phyloP scores from a whole-genome alignment of 1,140 invertebrate genomes.

The Drosophila leontia region DNA sequence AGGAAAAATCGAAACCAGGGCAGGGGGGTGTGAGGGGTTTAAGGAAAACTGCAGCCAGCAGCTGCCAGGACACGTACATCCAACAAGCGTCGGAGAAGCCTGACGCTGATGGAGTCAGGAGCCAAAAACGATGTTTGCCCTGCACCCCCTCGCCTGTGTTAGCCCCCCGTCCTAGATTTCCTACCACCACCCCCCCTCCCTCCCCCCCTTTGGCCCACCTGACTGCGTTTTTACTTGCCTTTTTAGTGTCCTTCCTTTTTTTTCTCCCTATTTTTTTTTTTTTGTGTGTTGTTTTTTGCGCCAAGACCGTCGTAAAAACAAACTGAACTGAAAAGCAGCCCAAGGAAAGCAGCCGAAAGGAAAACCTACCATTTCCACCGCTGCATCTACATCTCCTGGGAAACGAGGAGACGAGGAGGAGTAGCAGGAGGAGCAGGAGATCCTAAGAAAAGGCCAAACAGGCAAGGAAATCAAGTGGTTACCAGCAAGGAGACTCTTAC shows the following conservation, averaged over 20 bases:
- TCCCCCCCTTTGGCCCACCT: conserved; percentile 17
- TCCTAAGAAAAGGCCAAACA: conserved; percentile 42
- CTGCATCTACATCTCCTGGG: conserved; percentile 26
- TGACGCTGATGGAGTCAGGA: conserved; percentile 61
- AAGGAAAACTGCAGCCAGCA: conserved; percentile 68
- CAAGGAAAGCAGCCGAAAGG: conserved; percentile 42
- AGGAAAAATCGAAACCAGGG: conserved; percentile 28
- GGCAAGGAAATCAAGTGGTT: conserved; percentile 18
- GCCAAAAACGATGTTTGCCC: conserved; percentile 58
- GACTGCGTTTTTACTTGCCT: conserved; percentile 31
- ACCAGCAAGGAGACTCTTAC: background rate
- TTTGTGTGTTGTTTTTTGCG: conserved; percentile 49
- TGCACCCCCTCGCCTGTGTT: background rate
- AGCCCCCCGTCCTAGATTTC: background rate
- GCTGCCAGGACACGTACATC: conserved; percentile 78
- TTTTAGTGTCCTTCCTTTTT: background rate
- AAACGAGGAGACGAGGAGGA: background rate
- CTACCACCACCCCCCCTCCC: background rate
- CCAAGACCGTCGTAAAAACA: conserved; percentile 75
- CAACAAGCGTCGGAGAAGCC: conserved; percentile 61
- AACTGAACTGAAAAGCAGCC: conserved; percentile 70
- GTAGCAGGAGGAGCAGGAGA: conserved; percentile 3
- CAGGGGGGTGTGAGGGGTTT: background rate
- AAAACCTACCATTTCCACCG: conserved; percentile 4
- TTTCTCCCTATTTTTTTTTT: background rate